Conservation (phyloP, 2,113 vertebrate genomes). For the Plestiodon gilberti region DNA sequence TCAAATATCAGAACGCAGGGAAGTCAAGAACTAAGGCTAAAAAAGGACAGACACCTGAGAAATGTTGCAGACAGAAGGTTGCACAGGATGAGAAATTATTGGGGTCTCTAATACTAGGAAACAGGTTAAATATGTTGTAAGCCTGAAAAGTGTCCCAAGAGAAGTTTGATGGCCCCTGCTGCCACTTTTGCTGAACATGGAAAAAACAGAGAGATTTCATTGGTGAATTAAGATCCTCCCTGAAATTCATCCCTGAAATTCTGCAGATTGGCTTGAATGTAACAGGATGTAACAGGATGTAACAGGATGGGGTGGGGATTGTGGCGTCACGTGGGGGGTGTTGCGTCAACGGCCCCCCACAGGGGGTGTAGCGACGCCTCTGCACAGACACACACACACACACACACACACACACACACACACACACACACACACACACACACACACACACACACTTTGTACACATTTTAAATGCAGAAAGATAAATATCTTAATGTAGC, state of each 20-base stretch:
- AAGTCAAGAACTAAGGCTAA: not conserved
- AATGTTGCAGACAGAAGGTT: not conserved
- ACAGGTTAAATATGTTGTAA: not conserved
- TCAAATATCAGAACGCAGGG: not conserved
- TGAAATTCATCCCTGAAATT: not conserved
- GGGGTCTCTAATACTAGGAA: not conserved
- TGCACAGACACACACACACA: too few relatives aligned
- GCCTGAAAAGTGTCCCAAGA: not conserved
- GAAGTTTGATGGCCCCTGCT: not conserved
- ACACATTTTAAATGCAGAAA: too few relatives aligned
- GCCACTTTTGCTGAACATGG: not conserved
- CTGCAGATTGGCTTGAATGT: not conserved
- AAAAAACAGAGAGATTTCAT: constrained; percentile 17
- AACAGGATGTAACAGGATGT: not conserved
- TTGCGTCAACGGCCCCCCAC: too few relatives aligned
- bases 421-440: too few relatives aligned
- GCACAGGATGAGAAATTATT: not conserved
- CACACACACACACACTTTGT: too few relatives aligned
- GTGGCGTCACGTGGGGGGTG: too few relatives aligned
- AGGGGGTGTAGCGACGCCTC: too few relatives aligned
- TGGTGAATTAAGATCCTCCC: not conserved
- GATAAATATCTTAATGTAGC: not conserved
- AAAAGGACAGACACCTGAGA: not conserved
- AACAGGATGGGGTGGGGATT: too few relatives aligned
- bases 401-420: too few relatives aligned